A percentile compares a stretch with the other conserved stretches of the same genome.
phyloP scores from a whole-genome alignment of 2,797 vertebrate genomes.

The Linurgus olivaceus region DNA sequence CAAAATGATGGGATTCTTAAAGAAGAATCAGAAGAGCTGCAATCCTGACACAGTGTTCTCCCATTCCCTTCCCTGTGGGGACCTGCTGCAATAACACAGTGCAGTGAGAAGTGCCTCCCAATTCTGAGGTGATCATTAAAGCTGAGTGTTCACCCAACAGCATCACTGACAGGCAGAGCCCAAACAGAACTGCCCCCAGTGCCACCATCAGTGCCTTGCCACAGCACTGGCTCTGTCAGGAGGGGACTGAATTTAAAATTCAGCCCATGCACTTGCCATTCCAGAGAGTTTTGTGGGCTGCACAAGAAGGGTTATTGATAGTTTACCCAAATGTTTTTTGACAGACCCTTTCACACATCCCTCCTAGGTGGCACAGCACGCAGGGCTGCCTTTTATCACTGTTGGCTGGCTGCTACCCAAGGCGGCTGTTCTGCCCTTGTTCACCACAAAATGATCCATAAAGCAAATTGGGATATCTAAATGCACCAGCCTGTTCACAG shows the following conservation, averaged over 20 bases:
- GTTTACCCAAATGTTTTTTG: conserved; percentile 57
- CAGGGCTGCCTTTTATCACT: conserved; percentile 34
- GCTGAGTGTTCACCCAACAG: background rate
- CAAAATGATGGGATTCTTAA: background rate
- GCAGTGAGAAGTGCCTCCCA: background rate
- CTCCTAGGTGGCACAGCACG: conserved; percentile 25
- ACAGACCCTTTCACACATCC: conserved; percentile 50
- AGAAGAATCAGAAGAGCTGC: background rate
- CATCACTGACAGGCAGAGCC: background rate
- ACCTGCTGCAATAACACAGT: background rate
- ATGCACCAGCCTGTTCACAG: conserved; percentile 28
- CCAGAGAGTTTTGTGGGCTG: conserved; percentile 17
- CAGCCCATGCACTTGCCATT: background rate
- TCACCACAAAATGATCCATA: conserved; percentile 54
- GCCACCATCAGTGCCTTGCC: background rate
- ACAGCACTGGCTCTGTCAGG: background rate
- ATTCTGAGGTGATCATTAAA: background rate
- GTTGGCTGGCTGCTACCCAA: conserved; percentile 43
- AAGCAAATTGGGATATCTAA: conserved; percentile 52
- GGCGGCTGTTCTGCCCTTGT: conserved; percentile 46
- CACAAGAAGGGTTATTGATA: conserved; percentile 35
- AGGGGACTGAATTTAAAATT: background rate
- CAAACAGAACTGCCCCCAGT: background rate
- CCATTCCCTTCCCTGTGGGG: background rate
- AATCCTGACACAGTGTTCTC: background rate